These are phyloP conservation scores for Salvelinus alpinus DNA, from an alignment of 2,113 vertebrate species.

Conservation along the genomic window DNA sequence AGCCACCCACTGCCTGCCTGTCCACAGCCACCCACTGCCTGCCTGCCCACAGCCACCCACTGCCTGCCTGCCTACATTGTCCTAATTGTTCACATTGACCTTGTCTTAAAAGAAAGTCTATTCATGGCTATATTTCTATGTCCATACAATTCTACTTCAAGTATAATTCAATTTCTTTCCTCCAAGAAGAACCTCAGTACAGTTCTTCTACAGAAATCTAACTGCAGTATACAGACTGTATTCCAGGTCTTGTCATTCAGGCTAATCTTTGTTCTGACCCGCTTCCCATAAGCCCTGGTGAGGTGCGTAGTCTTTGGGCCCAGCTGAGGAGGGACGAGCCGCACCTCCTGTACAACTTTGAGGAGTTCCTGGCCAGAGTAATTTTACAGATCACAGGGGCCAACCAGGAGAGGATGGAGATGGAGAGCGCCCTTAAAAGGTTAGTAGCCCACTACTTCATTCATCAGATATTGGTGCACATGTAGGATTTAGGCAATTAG, in stretches of 20 bases:
- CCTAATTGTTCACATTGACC: not conserved
- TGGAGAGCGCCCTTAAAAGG: slow-evolving; percentile 85
- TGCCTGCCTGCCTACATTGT: too few species aligned
- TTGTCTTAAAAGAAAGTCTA: not conserved
- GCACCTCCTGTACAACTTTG: slow-evolving; percentile 84
- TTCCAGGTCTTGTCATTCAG: not conserved
- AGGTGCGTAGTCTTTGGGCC: slow-evolving; percentile 83
- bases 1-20: too few species aligned
- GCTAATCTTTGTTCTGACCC: not conserved
- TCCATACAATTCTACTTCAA: not conserved
- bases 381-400: slow-evolving; percentile 86
- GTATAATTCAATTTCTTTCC: not conserved
- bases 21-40: too few species aligned
- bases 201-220: too few species aligned
- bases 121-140: too few species aligned
- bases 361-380: slow-evolving; percentile 85
- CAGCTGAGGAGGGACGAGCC: slow-evolving; percentile 84
- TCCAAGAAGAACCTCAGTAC: not conserved
- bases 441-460: not conserved
- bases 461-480: not conserved
- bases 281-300: slow-evolving; percentile 69
- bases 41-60: too few species aligned
- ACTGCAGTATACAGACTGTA: not conserved
- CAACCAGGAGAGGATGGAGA: slow-evolving; percentile 83
- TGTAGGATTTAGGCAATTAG: not conserved